Conservation (phyloP, 2,797 vertebrate genomes). For the Silurus lanzhouensis region DNA sequence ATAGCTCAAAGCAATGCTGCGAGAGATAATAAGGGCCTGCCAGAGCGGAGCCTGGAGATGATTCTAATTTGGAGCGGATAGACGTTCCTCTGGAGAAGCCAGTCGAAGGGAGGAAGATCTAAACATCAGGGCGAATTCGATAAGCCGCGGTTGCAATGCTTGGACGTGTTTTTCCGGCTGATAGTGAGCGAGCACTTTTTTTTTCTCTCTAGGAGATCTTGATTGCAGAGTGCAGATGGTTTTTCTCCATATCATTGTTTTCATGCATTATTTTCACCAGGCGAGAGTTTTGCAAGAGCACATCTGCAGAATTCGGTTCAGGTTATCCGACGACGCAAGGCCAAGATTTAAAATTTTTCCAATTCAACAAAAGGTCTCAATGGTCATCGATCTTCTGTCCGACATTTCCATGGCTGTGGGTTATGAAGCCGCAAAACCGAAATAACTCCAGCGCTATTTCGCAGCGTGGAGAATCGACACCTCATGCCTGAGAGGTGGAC, state of each 20-base stretch:
- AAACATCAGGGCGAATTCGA: background rate
- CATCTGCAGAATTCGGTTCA: background rate
- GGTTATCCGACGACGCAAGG: background rate
- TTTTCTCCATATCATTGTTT: background rate
- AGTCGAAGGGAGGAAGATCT: conserved; percentile 18
- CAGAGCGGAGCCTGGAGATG: conserved; percentile 69
- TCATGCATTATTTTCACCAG: background rate
- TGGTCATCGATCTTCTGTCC: conserved; percentile 22
- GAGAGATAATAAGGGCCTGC: conserved; percentile 73
- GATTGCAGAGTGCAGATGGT: too few species aligned
- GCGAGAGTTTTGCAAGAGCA: background rate
- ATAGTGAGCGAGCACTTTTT: conserved; percentile 6
- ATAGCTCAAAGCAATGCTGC: conserved; percentile 75
- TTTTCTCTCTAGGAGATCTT: too few species aligned
- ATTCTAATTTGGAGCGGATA: conserved; percentile 50
- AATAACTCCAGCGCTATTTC: conserved; percentile 23
- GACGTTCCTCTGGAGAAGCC: background rate
- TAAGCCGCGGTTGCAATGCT: background rate
- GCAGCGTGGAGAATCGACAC: background rate
- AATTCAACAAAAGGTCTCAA: background rate
- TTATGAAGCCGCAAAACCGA: conserved; percentile 3
- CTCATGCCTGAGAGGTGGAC: conserved; percentile 26
- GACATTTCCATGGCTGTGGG: background rate
- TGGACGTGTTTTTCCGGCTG: conserved; percentile 10
- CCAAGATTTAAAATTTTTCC: background rate